Evolutionary conservation across 2,113 vertebrate species (phyloP).

Genomic region (Nettapus auritus): DNA sequence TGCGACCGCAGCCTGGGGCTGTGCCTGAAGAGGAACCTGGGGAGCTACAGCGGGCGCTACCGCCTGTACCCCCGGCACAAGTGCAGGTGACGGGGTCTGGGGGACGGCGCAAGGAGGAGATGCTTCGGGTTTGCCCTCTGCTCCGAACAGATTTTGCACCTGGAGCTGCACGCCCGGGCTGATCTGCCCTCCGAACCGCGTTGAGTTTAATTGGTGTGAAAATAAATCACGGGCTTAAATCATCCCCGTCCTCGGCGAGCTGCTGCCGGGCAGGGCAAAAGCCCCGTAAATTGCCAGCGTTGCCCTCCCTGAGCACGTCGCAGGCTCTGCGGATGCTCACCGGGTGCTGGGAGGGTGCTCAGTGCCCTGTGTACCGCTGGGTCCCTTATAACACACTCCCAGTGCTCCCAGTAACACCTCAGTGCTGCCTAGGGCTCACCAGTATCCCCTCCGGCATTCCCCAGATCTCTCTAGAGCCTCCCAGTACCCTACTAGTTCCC

Average conservation of each 20-base stretch:
- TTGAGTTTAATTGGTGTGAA: rapidly evolving
- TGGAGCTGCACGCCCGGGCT: too few species aligned
- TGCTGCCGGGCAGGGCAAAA: background rate
- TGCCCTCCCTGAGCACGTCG: background rate
- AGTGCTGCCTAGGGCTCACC: background rate
- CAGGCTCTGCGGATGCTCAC: background rate
- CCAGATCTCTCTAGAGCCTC: background rate
- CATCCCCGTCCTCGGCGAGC: background rate
- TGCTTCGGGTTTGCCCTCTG: background rate
- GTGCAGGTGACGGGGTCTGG: background rate
- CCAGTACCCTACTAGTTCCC: background rate
- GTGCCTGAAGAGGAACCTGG: constrained; percentile 27
- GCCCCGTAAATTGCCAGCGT: background rate
- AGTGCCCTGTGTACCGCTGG: too few species aligned
- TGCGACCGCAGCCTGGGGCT: constrained; percentile 69
- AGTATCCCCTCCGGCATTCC: background rate
- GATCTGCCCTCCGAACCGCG: rapidly evolving
- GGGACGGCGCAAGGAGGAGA: background rate
- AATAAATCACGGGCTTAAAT: background rate
- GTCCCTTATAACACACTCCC: too few species aligned
- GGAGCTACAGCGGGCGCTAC: background rate
- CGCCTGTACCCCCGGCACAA: rapidly evolving
- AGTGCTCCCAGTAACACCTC: too few species aligned
- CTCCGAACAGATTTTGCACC: rapidly evolving
- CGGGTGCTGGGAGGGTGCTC: too few species aligned